Evolutionary conservation across 2,888 invertebrate genomes (phyloP), one percentile per base, ranked within the genome.

Genomic region (Phengaris arion): DNA sequence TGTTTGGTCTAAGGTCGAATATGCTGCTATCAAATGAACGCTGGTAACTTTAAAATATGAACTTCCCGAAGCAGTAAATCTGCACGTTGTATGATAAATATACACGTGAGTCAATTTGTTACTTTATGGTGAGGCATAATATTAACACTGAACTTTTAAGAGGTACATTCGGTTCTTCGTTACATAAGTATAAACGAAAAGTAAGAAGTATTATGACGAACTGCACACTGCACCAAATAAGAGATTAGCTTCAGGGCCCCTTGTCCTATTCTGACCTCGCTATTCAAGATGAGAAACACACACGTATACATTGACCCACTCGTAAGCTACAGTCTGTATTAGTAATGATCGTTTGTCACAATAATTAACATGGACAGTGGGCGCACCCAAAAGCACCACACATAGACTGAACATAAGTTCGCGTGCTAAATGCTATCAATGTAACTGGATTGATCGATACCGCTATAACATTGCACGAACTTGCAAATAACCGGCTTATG

Each of bases 371-470:
- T 51, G 51, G 70, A 77, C 75, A 78, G 78, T 76, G 78, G 85
- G 82, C 87, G 85, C 86, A 85, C 86, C 86, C 84, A 82, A 79
- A 81, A 85, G 84, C 84, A 84, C 83, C 82, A 83, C 80, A 85
- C 80, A 85, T 85, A 84, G 81, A 81, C 80, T 79, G 82, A 75
- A 75, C 69, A 45, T 55, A 68, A 83, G 84, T 78, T 90, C 85
- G 90, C 91, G 91, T 91, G 91, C 82, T 82, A 77, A 75, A 75
- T 80, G 82, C 81, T 81, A 81, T 74, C 84, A 85, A 83, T 81
- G 79, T 79, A 80, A 82, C 82, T 81, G 80, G 76, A 76, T 78
- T 79, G 83, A 82, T 83, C 83, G 80, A 83, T 83, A 82, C 79
- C 78, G 79, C 79, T 76, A 80, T 80, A 77, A 77, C 77, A 77